Conservation (phyloP, 2,888 invertebrate species). For the Pseudococcus longispinus region DNA sequence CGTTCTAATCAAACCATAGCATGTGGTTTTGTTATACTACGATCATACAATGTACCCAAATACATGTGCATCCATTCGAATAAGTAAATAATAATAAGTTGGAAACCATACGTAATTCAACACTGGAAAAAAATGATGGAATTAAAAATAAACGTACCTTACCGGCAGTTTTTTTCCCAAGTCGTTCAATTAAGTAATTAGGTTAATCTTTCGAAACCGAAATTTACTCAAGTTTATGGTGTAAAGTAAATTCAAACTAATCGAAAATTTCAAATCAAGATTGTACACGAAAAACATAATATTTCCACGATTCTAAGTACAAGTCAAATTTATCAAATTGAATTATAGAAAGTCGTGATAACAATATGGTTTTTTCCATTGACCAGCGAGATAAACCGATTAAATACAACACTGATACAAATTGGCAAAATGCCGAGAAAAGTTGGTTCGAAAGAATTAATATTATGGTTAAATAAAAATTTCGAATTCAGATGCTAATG, state of each 20-base stretch:
- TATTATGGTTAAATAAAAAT: background rate
- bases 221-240: background rate
- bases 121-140: background rate
- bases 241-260: background rate
- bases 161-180: background rate
- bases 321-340: background rate
- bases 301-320: background rate
- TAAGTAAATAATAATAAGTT: background rate
- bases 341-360: background rate
- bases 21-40: background rate
- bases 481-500: background rate
- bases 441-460: background rate
- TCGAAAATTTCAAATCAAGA: background rate
- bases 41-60: background rate
- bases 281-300: background rate
- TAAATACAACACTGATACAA: conserved; percentile 8
- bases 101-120: background rate
- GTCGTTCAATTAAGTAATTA: background rate
- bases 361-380: background rate
- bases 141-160: background rate
- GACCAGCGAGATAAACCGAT: background rate
- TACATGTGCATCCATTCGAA: background rate
- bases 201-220: background rate
- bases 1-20: background rate
- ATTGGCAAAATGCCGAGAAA: conserved; percentile 29